Evolutionary conservation across 2,888 invertebrate genomes (phyloP).

Genomic region (Rotaria sp.): DNA sequence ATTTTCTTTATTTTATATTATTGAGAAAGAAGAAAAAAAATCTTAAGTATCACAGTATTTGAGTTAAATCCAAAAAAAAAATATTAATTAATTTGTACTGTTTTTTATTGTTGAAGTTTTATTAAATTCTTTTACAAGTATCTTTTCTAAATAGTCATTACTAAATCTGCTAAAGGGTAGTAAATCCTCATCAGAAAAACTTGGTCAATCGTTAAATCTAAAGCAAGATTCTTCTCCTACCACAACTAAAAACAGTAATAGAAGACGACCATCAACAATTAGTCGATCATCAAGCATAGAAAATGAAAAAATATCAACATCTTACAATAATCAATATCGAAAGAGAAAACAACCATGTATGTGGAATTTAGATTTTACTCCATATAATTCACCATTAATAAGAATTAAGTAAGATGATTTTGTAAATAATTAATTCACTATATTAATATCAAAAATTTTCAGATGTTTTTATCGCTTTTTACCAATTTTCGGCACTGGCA

Average conservation of each 20-base stretch:
- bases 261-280: not conserved
- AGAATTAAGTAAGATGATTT: not conserved
- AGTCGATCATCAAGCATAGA: not conserved
- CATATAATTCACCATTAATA: not conserved
- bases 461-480: conserved; percentile 37
- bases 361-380: conserved; percentile 24
- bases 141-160: not conserved
- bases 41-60: too few species aligned
- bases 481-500: conserved; percentile 34
- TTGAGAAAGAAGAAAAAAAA: too few species aligned
- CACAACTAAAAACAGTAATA: too few species aligned
- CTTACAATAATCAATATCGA: not conserved
- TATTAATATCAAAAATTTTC: not conserved
- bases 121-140: not conserved
- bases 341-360: not conserved
- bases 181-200: not conserved
- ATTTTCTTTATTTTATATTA: too few species aligned
- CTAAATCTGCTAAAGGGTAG: not conserved
- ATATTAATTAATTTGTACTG: too few species aligned
- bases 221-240: not conserved
- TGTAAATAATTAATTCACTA: not conserved
- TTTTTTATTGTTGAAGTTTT: too few species aligned
- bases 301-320: not conserved
- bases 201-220: not conserved
- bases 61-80: too few species aligned